Evolutionary conservation across 2,113 vertebrate species (phyloP), one percentile per base, ranked within the genome.

Genomic region (Trogon melanurus): DNA sequence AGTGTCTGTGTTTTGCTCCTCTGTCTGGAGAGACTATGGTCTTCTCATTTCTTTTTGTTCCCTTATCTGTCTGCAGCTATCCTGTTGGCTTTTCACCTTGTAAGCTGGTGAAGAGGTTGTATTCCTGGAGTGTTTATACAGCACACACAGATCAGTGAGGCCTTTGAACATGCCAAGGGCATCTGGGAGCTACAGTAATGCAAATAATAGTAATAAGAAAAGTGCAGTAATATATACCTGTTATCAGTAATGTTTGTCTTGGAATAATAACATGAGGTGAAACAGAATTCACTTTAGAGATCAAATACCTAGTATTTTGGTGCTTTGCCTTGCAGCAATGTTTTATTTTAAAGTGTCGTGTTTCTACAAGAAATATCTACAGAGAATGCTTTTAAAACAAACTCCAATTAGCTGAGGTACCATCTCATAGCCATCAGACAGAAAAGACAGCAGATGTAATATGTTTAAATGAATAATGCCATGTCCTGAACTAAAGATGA

Each of bases 171-270:
- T 62, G 62, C 66, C 81, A 93, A 32, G 70, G 50, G 71, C 78
- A 91, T 93, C 71, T 73, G 74, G 71, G 67, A 95, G 54, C 85
- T 91, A 79, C 89, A 92, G 51, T 91, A 88, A 89, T 79, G 85
- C 87, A 95, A 96, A 93, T 95, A 94, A 81, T 27, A 79, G 84
- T 87, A 91, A 79, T 96, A 95, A 94, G 91, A 79, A 88, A 95
- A 72, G 51, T 93, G 82, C 62, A 89, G 84, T 87, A 89, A 84
- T 81, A 74, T 32, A 71, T 91, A 72, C 34, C 80, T 92, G 58
- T 69, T 96, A 95, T 96, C 96, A 88, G 76, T 61, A 79, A 81
- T 91, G 54, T 96, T 94, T 89, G 92, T 96, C 93, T 92, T 92
- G 57, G 80, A 85, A 87, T 20, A 91, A 78, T 73, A 94, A 66